Base-by-base conservation (phyloP, 2,797 vertebrate species). In the Pipistrellus pipistrellus region DNA sequence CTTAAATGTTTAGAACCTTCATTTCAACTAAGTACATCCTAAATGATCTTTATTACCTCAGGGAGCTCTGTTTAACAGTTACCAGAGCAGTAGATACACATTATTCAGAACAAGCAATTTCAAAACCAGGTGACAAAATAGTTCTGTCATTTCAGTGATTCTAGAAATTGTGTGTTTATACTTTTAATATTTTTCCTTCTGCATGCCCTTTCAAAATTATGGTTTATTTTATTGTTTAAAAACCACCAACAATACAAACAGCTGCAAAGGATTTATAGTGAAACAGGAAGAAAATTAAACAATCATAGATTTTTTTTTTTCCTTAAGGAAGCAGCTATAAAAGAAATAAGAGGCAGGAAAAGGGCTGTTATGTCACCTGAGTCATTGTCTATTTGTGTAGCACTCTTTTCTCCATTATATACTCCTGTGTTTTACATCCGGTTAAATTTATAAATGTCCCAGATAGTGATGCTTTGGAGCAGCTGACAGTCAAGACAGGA, bases 321-420 rank as follows among this genome's bases (percentile, higher is more conserved):
- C 35, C 41, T 76, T 73, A 93, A 96, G 95, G 93, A 97, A 95
- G 55, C 4, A 89, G 53, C 44, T 80, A 91, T 91, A 85, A 95
- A 90, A 96, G 93, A 90, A 90, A 91, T 10, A 38, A 77, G 66
- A 88, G 78, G 64, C 69, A 83, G 88, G 91, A 88, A 95, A 86
- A 73, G 72, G 53, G 44, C 51, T 73, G 53, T 81, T 84, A 13
- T 32, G 59, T 91, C 82, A 80, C 83, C 66, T 57, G 53, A 94
- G 73, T 92, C 95, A 91, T 23, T 38, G 48, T 57, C 95, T 95
- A 27, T 87, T 85, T 95, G 77, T 92, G 38, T n/a, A 89, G 66
- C 66, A 83, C 30, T 83, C 72, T 78, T 57, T 80, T 38, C 38
- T 32, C 73, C n/a, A 21, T 48, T 51, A 73, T 30, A 48, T 4